These are phyloP conservation scores for Andrena bucephala DNA, from an alignment of 2,888 invertebrate genomes.

Conservation along the genomic window DNA sequence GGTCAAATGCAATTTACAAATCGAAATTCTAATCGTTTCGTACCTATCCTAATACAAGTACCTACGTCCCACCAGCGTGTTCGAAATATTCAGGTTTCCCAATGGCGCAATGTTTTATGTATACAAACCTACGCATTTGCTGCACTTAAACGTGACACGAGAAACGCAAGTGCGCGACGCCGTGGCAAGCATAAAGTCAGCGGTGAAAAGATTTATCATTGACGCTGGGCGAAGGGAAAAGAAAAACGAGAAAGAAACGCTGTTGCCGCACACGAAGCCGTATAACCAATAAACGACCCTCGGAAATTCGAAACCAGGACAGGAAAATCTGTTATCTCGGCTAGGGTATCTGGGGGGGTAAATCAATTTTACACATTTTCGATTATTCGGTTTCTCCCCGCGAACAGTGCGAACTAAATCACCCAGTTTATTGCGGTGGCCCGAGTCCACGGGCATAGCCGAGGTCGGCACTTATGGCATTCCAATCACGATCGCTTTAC, in stretches of 20 bases:
- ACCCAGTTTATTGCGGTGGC: constrained; percentile 56
- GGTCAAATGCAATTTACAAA: too few relatives aligned
- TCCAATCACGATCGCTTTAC: constrained; percentile 68
- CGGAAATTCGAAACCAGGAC: constrained; percentile 43
- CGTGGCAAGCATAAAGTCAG: constrained; percentile 40
- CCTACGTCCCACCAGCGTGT: too few relatives aligned
- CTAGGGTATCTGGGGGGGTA: constrained; percentile 33
- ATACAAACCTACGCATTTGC: neutral
- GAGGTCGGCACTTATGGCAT: constrained; percentile 52
- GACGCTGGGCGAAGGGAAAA: neutral
- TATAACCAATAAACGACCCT: constrained; percentile 6
- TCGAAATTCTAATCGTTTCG: too few relatives aligned
- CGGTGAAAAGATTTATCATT: constrained; percentile 35
- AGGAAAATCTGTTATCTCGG: constrained; percentile 40
- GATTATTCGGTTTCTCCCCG: constrained; percentile 56
- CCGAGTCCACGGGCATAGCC: constrained; percentile 10
- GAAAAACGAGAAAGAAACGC: neutral
- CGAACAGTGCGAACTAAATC: constrained; percentile 48
- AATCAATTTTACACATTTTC: constrained; percentile 62
- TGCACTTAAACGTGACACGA: neutral
- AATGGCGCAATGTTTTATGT: neutral
- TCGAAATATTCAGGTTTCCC: too few relatives aligned
- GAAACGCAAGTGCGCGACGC: neutral
- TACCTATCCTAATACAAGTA: too few relatives aligned
- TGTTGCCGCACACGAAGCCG: too few relatives aligned